Percentiles rank a stretch among this genome's conserved stretches.
These are phyloP conservation scores for Phortica magna DNA, from an alignment of 2,888 invertebrate species.

Conservation along the genomic window DNA sequence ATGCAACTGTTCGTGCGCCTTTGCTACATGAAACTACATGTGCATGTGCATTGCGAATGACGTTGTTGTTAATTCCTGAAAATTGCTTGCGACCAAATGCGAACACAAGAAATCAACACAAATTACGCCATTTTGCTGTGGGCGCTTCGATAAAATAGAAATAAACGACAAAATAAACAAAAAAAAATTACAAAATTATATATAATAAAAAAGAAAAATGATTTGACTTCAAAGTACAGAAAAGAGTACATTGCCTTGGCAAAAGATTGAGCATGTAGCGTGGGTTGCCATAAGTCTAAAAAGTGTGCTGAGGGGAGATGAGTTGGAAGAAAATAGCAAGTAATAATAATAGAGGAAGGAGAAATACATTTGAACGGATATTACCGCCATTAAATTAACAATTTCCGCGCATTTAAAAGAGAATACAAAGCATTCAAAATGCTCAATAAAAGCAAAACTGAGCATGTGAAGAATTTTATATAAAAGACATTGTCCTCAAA, in stretches of 20 bases:
- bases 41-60: neutral
- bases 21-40: too few relatives aligned
- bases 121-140: constrained; percentile 41
- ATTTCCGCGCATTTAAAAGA: constrained; percentile 66
- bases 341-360: neutral
- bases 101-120: constrained; percentile 11
- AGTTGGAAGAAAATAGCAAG: too few relatives aligned
- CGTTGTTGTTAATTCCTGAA: constrained; percentile 8
- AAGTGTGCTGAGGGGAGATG: too few relatives aligned
- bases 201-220: neutral
- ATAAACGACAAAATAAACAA: neutral
- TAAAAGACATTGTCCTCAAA: neutral
- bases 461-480: constrained; percentile 16
- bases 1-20: constrained; percentile 22
- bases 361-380: constrained; percentile 53
- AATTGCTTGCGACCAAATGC: neutral
- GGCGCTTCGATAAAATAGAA: neutral
- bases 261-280: too few relatives aligned
- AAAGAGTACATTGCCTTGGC: too few relatives aligned
- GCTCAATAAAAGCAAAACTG: constrained; percentile 11
- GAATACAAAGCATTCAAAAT: constrained; percentile 19
- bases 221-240: neutral
- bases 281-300: too few relatives aligned
- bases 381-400: constrained; percentile 68
- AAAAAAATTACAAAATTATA: neutral